These are phyloP conservation scores for Pristionchus exspectatus DNA, from an alignment of 2,888 invertebrate species.

Conservation along the genomic window DNA sequence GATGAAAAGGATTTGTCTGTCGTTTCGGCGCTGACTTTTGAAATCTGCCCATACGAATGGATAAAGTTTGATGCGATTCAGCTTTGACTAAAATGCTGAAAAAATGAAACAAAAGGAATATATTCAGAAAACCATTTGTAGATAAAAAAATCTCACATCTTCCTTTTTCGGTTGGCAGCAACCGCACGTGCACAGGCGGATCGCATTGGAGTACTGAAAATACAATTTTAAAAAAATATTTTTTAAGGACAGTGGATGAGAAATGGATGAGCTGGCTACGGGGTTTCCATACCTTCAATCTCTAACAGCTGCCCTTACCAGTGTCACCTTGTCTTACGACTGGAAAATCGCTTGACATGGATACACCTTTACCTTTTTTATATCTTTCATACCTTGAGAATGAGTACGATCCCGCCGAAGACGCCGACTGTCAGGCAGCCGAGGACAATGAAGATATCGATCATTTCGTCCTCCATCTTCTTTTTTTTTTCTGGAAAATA, in stretches of 20 bases:
- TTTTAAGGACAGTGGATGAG: too few relatives aligned
- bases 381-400: not conserved
- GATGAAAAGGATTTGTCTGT: not conserved
- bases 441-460: slow-evolving; percentile 41
- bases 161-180: not conserved
- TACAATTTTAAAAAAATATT: not conserved
- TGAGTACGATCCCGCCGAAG: slow-evolving; percentile 15
- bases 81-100: too few relatives aligned
- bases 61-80: not conserved
- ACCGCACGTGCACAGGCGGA: not conserved
- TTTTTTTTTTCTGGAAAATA: not conserved
- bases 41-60: not conserved
- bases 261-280: too few relatives aligned
- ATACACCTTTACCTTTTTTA: too few relatives aligned
- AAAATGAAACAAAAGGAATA: not conserved
- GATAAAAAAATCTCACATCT: not conserved
- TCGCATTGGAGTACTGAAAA: slow-evolving; percentile 5
- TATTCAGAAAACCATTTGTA: not conserved
- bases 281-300: too few relatives aligned
- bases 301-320: too few relatives aligned
- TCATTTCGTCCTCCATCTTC: slow-evolving; percentile 40
- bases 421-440: slow-evolving; percentile 37
- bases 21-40: slow-evolving; percentile 15
- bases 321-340: too few relatives aligned
- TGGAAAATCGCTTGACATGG: too few relatives aligned